Conservation (phyloP, 2,113 vertebrate species). For the Sus scrofa region T2T-Sscrofa CM000830.6:35608001-35608500, state of each 20-base stretch:
- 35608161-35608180: not conserved
- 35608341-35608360: not conserved
- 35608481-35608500: slow-evolving; percentile 53
- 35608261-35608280: slow-evolving; percentile 48
- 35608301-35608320: not conserved
- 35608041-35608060: not conserved
- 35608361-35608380: not conserved
- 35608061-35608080: not conserved
- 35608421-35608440: slow-evolving; percentile 29
- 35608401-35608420: not conserved
- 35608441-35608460: slow-evolving; percentile 7
- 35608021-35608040: slow-evolving; percentile 27
- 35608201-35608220: slow-evolving; percentile 1
- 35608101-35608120: not conserved
- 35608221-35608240: not conserved
- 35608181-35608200: not conserved
- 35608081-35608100: slow-evolving; percentile 18
- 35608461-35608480: slow-evolving; percentile 43
- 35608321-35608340: not conserved
- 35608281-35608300: not conserved
- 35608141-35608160: not conserved
- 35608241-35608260: not conserved
- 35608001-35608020: not conserved
- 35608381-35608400: slow-evolving; percentile 33
- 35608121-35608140: not conserved